Evolutionary conservation across 2,113 vertebrate species (phyloP).

Genomic region (Bagarius yarrelli): DNA sequence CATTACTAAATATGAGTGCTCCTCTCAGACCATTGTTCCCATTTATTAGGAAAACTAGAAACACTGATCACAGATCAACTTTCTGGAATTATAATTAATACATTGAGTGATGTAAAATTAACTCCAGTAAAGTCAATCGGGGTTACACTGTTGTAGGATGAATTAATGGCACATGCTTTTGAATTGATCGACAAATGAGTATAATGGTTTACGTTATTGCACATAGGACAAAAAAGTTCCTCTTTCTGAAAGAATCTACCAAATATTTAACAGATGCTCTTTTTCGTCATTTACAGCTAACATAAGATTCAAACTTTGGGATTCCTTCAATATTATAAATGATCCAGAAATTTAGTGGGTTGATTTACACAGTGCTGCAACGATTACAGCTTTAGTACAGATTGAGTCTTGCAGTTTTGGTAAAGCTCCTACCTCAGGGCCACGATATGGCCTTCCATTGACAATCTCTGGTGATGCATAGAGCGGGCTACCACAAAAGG

Average conservation of each 20-base stretch:
- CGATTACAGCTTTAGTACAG: not conserved
- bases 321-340: not conserved
- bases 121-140: not conserved
- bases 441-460: slow-evolving; percentile 92
- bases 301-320: not conserved
- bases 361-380: not conserved
- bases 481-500: slow-evolving; percentile 96
- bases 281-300: not conserved
- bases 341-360: not conserved
- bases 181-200: not conserved
- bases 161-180: not conserved
- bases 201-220: not conserved
- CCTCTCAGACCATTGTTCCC: slow-evolving; percentile 6
- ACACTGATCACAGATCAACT: not conserved
- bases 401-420: not conserved
- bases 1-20: not conserved
- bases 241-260: not conserved
- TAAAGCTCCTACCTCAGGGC: slow-evolving; percentile 82
- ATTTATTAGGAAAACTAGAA: not conserved
- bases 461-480: slow-evolving; percentile 98
- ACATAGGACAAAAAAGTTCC: not conserved
- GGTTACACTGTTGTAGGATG: too few relatives aligned
- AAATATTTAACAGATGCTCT: not conserved
- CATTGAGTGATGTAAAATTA: not conserved
- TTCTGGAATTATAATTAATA: not conserved